Evolutionary conservation across 2,888 invertebrate genomes (phyloP).

Genomic region (Anticlea derivata): DNA sequence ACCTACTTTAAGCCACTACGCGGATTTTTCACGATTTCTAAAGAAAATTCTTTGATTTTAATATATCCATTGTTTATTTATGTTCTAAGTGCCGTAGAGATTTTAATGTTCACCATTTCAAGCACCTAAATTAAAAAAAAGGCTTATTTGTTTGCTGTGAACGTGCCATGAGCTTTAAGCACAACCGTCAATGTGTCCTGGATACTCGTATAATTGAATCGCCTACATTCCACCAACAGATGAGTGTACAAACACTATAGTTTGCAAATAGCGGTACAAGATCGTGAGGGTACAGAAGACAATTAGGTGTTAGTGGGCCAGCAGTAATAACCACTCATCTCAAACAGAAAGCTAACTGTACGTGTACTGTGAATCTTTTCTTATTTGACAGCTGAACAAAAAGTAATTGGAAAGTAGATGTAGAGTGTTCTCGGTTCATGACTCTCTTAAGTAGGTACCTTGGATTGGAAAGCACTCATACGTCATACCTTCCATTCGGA

Average conservation of each 20-base stretch:
- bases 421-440: slow-evolving; percentile 27
- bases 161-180: background rate
- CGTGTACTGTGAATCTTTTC: slow-evolving; percentile 50
- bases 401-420: slow-evolving; percentile 36
- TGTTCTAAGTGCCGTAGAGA: too few relatives aligned
- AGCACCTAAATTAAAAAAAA: too few relatives aligned
- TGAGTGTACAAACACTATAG: slow-evolving; percentile 38
- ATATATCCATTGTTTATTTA: too few relatives aligned
- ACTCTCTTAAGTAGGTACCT: slow-evolving; percentile 4
- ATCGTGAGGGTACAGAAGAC: slow-evolving; percentile 57
- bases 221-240: slow-evolving; percentile 17
- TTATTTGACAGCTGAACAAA: slow-evolving; percentile 47
- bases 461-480: slow-evolving; percentile 11
- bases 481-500: background rate
- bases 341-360: slow-evolving; percentile 63
- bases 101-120: background rate
- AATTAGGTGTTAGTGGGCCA: slow-evolving; percentile 76
- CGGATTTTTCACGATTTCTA: too few relatives aligned
- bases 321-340: slow-evolving; percentile 58
- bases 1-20: too few relatives aligned
- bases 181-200: background rate
- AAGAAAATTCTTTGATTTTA: too few relatives aligned
- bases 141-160: too few relatives aligned
- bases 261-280: slow-evolving; percentile 61
- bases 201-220: background rate